Base-by-base conservation (phyloP, 2,888 invertebrate genomes). In the Leucoptera coffeella region DNA sequence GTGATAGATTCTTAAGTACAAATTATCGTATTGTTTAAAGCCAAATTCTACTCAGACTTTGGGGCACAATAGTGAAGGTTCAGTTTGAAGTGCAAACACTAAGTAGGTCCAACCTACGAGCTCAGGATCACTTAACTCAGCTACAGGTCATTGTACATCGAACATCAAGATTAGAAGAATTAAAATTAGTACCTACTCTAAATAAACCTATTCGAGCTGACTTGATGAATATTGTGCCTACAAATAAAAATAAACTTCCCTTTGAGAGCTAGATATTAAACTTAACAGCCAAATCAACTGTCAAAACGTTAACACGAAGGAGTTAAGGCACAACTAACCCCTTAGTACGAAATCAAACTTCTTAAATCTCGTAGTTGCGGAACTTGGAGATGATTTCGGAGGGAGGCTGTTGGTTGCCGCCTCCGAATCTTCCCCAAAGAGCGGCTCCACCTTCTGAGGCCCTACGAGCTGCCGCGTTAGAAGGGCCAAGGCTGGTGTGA, bases 311-410 rank as follows among this genome's bases (percentile, higher is more conserved):
- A 7, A 17, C 17, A 17, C 9, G 6, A 19, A 4, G 14, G 3
- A 22, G 12, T 23, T 7, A 10, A 13, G 3, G 13, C 14, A 11
- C 14, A 12, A 17, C 22, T 22, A 10, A 12, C 23, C 9, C n/a
- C 19, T 27, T 21, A n/a, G 6, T 24, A 4, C 12, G 11, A 8
- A 14, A 12, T 12, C 8, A 31, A n/a, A n/a, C n/a, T n/a, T n/a
- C 39, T 85, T 88, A 92, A 52, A 91, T 90, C 65, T 92, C 90
- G 67, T 91, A 91, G 65, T 91, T 91, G 57, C 89, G 82, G 64
- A 89, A 89, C 61, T 89, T 88, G 57, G 77, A 83, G 62, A 87
- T 85, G 42, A 88, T 82, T 50, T 88, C 87, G 38, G 78, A 79
- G 15, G 85, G 82, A 14, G 85, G 81, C 35, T 87, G 82, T 27